Base-by-base conservation (phyloP, 1,140 invertebrate species). In the Manduca sexta region DNA sequence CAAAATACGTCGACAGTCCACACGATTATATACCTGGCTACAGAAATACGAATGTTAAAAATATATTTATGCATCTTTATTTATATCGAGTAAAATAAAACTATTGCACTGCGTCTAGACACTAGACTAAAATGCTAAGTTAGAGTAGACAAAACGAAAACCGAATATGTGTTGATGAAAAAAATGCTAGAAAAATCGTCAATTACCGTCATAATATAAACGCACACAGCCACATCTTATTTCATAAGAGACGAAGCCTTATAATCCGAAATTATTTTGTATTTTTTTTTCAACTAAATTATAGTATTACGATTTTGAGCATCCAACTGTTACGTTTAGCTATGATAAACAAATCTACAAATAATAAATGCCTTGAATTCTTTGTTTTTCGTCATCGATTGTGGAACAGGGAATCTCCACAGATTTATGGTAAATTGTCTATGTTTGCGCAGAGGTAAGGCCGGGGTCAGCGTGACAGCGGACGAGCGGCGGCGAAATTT, bases 181-280 rank as follows among this genome's bases (percentile, higher is more conserved):
- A 68, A 63, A 64, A 56, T 60, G 46, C 60, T 68, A 64, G 49
- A 69, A 64, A 62, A 58, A 54, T 53, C 47, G 12, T 39, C 12
- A 45, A 44, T 40, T 42, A 29, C 46, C 46, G 44, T 58, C 52
- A 38, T 48, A 64, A 62, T 59, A 57, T 47, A 47, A 60, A 64
- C 50, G 45, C 55, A 77, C 76, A 80, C 76, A 80, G 77, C 76
- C 76, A 72, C 67, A 66, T 68, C 70, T 75, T 70, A 74, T 69
- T 69, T 77, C 60, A 74, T 72, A 70, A 74, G 68, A 72, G 55
- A 67, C 46, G n/a, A 74, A 76, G 64, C 69, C 55, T 71, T 62
- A 8, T 12, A 21, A 58, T 41, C 37, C 31, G 12, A 51, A 47
- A 45, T 39, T 55, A 52, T 43, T 30, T 30, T 13, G 11, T 21